Conservation (phyloP, 2,888 invertebrate genomes). For the Hymenopus coronatus region DNA sequence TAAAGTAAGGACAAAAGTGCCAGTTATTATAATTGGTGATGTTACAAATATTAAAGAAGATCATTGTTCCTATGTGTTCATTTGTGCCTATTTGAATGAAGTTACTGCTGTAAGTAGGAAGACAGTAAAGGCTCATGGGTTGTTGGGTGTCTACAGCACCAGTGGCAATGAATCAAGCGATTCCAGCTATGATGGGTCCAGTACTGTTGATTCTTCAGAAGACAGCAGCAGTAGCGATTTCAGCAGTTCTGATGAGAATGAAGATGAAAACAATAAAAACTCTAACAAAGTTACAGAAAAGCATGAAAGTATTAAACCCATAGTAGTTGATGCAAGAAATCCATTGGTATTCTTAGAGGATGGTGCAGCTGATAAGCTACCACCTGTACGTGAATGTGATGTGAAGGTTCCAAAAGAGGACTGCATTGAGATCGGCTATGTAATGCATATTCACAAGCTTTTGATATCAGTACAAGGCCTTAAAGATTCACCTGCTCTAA, state of each 20-base stretch:
- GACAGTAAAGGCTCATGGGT: background rate
- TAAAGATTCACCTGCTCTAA: constrained; percentile 69
- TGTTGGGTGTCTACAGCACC: background rate
- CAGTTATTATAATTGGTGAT: background rate
- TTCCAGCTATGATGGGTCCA: background rate
- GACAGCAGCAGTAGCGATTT: background rate
- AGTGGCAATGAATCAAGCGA: background rate
- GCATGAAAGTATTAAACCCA: background rate
- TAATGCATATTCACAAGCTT: constrained; percentile 68
- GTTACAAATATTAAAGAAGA: background rate
- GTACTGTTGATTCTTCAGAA: background rate
- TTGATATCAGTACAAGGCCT: constrained; percentile 73
- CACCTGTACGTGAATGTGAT: constrained; percentile 76
- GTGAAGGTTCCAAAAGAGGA: constrained; percentile 73
- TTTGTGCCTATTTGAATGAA: background rate
- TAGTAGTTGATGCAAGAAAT: background rate
- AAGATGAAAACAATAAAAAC: background rate
- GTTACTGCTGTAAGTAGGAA: background rate
- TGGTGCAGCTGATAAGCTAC: constrained; percentile 65
- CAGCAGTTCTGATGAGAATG: background rate
- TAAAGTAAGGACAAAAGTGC: background rate
- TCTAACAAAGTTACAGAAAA: background rate
- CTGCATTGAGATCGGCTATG: constrained; percentile 69
- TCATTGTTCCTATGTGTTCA: background rate
- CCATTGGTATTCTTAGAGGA: constrained; percentile 48